Evolutionary conservation across 2,797 vertebrate species (phyloP).

Genomic region (Smutsia temminckii): DNA sequence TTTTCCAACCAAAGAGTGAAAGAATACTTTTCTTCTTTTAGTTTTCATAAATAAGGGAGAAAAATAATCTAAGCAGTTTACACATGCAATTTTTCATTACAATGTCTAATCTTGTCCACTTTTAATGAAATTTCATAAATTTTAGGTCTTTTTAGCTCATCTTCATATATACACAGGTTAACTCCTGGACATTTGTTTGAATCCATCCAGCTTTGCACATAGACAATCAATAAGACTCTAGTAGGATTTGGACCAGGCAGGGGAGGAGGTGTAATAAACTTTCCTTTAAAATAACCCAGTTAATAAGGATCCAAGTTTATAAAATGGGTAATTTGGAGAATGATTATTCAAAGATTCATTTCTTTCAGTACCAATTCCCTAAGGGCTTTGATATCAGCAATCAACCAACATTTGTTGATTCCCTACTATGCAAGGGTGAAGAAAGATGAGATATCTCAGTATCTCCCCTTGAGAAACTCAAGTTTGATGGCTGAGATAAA

Average conservation of each 20-base stretch:
- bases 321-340: background rate
- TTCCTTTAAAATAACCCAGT: background rate
- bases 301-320: background rate
- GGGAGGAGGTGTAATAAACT: background rate
- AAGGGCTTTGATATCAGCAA: background rate
- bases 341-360: background rate
- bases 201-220: background rate
- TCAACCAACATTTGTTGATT: background rate
- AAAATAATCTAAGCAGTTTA: background rate
- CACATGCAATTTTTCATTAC: background rate
- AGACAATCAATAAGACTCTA: background rate
- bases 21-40: slow-evolving; percentile 16
- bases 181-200: slow-evolving; percentile 17
- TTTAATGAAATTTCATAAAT: slow-evolving; percentile 37
- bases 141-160: background rate
- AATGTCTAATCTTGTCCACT: background rate
- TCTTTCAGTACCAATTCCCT: slow-evolving; percentile 4
- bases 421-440: background rate
- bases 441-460: background rate
- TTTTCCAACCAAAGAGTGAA: slow-evolving; percentile 9
- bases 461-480: background rate
- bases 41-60: background rate
- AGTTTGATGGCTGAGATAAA: background rate
- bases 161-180: background rate
- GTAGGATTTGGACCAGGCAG: background rate